Base-by-base conservation (phyloP, 2,797 vertebrate genomes). In the Myotis pilosus region DNA sequence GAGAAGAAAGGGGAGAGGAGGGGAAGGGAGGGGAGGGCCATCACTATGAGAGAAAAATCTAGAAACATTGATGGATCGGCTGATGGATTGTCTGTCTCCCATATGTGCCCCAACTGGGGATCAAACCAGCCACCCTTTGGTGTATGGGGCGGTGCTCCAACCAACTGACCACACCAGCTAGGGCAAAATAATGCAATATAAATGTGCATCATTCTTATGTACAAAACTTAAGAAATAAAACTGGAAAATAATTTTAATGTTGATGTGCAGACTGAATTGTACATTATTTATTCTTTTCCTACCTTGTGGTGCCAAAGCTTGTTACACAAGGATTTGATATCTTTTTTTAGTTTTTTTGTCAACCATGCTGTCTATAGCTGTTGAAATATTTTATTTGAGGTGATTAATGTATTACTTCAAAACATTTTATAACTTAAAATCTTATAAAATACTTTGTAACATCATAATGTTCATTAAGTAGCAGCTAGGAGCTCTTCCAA, bases 381-480 rank as follows among this genome's bases (percentile, higher is more conserved):
- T 93, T 36, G 23, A 87, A 51, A 38, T 82, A 64, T 3, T 47
- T 89, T 78, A 60, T 33, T 76, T 89, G 62, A 84, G 55, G 41
- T 83, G 38, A 57, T 72, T 71, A 1, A 62, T 72, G 11, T 36
- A 30, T 92, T 83, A 47, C 68, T 91, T 82, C 60, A 38, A 72
- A 89, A 20, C 22, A 28, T 44, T 93, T 83, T 69, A 51, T 51
- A 89, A 75, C 30, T 88, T 75, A 75, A 71, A 76, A 36, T 84
- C 25, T 66, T 84, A 23, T 51, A 78, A 93, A 75, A 75, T 76
- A 69, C 11, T 8, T 28, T 84, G 0, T 74, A 75, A 80, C 33
- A 62, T 79, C 38, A 88, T 12, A 82, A 2, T 69, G n/a, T 69
- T 94, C 41, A 89, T 69, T 89, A 84, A 84, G 38, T 89, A 69